Evolutionary conservation across 2,888 invertebrate species (phyloP), one percentile per base, ranked within the genome.

Genomic region (Ypsolopha sequella): DNA sequence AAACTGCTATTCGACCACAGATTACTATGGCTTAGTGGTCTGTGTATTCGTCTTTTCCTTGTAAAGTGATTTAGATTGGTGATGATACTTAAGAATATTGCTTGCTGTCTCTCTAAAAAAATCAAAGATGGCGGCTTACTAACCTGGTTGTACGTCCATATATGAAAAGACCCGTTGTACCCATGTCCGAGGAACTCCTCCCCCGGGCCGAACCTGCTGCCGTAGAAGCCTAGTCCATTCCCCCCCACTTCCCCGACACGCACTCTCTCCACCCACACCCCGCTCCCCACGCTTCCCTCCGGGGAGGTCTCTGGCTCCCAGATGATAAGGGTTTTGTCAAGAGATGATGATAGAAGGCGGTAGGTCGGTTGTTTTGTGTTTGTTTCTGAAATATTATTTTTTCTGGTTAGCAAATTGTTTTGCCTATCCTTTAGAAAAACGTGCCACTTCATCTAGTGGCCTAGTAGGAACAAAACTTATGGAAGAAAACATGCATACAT

Each of bases 201-300:
- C 0, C 94, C 95, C 0, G 91, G 90, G 13, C 91, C 89, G 76
- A 95, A 95, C 69, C 93, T 90, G 51, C 94, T 94, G 2, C 97
- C 97, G 70, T 94, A 96, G 75, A 97, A 97, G 2, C 98, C 98
- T n/a, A 97, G 87, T 0, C 94, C 94, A 72, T 95, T 96, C 0
- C 98, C 98, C 1, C 98, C 98, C 14, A 97, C 94, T 72, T 95
- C 96, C 0, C 98, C 98, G 2, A 98, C 92, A 43, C 97, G 87
- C 1, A 93, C 89, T 51, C 88, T 88, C 67, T 97, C 97, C 54
- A 92, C 84, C 98, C 98, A 98, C 47, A 95, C 86, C 0, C 90
- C 91, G 47, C 88, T 87, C 14, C 50, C 62, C 54, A 47, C 51
- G 1, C 54, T 58, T 34, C 56, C 56, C 7, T 88, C 48, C 85